Evolutionary conservation across 2,888 invertebrate species (phyloP).

Genomic region (Cephus spinipes): DNA sequence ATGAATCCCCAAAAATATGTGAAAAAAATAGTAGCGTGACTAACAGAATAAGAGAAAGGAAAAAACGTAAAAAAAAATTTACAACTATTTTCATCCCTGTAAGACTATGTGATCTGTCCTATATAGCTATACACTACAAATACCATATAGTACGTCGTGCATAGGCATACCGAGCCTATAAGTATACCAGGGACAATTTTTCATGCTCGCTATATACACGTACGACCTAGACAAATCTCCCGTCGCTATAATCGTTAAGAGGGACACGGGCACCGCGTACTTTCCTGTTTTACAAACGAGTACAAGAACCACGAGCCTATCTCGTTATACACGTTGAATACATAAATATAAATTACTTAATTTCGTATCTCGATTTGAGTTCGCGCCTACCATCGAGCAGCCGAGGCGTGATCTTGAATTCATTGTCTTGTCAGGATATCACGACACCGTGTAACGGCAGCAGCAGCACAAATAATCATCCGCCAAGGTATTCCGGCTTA

Average conservation of each 20-base stretch:
- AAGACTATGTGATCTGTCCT: neutral
- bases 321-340: conserved; percentile 50
- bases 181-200: neutral
- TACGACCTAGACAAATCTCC: neutral
- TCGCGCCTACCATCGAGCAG: conserved; percentile 42
- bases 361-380: conserved; percentile 49
- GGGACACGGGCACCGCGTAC: neutral
- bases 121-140: neutral
- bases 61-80: conserved; percentile 13
- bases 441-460: conserved; percentile 28
- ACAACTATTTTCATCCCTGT: conserved; percentile 37
- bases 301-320: conserved; percentile 30
- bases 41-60: neutral
- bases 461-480: conserved; percentile 5
- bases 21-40: conserved; percentile 11
- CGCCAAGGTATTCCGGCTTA: neutral
- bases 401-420: conserved; percentile 56
- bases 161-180: neutral
- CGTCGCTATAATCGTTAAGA: neutral
- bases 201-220: neutral
- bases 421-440: conserved; percentile 49
- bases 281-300: conserved; percentile 9
- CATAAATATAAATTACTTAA: conserved; percentile 58
- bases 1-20: conserved; percentile 21
- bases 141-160: neutral